phyloP scores from a whole-genome alignment of 1,140 invertebrate species.

The Gryon sp. region DNA sequence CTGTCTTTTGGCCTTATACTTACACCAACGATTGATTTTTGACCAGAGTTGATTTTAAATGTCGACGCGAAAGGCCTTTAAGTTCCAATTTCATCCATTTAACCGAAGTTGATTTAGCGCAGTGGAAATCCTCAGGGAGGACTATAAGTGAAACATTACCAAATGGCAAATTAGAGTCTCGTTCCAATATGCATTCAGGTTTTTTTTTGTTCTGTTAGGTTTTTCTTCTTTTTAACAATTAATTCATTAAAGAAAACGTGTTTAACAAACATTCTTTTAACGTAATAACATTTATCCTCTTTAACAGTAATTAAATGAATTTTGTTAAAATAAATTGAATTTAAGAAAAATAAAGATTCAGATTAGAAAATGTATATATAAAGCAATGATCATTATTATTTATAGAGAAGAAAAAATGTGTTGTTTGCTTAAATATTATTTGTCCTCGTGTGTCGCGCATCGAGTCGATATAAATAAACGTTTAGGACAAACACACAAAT shows the following conservation, averaged over 20 bases:
- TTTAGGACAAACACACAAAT: constrained; percentile 51
- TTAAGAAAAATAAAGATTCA: constrained; percentile 18
- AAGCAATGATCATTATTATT: no score
- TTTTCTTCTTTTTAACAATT: not conserved
- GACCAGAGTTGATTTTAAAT: constrained; percentile 40
- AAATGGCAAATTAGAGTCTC: constrained; percentile 78
- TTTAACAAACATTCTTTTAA: no score
- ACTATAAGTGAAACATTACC: constrained; percentile 80
- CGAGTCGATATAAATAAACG: constrained; percentile 15
- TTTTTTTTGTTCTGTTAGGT: not conserved
- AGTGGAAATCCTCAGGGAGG: constrained; percentile 73
- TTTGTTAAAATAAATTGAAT: constrained; percentile 20
- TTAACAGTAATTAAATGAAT: constrained; percentile 18
- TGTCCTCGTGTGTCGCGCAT: constrained; percentile 28
- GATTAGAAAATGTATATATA: no score
- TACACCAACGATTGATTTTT: constrained; percentile 22
- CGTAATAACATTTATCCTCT: no score
- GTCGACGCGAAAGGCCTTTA: constrained; percentile 31
- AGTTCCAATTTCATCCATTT: constrained; percentile 39
- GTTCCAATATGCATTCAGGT: constrained; percentile 53
- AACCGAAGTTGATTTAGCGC: constrained; percentile 39
- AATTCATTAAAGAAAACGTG: not conserved
- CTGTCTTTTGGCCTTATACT: constrained; percentile 45
- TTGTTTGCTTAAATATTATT: no score
- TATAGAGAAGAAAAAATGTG: no score